Conservation (phyloP, 2,797 vertebrate genomes). For the Pantherophis alleghaniensis region DNA sequence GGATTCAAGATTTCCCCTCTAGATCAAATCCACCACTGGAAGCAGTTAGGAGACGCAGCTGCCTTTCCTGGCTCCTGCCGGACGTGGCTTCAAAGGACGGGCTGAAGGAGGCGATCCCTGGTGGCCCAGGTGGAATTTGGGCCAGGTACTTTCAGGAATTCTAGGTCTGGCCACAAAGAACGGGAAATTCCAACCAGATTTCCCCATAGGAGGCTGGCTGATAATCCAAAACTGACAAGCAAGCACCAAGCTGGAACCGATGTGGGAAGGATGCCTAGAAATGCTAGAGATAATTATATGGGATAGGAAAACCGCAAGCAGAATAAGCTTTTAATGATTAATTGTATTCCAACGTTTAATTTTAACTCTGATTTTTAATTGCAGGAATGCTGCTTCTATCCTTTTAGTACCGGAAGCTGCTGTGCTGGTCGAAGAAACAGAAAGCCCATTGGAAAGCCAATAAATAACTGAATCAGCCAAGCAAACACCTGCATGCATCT, state of each 20-base stretch:
- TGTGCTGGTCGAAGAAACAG: neutral
- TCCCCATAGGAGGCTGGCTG: neutral
- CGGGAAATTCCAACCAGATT: neutral
- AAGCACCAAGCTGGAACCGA: neutral
- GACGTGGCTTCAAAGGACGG: neutral
- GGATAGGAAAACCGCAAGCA: neutral
- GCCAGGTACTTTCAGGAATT: neutral
- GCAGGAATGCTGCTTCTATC: neutral
- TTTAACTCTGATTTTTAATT: neutral
- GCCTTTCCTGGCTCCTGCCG: neutral
- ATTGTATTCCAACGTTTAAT: neutral
- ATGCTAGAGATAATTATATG: neutral
- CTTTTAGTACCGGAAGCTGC: neutral
- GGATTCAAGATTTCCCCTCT: neutral
- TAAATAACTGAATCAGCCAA: neutral
- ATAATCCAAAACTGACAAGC: neutral
- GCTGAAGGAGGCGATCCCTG: neutral
- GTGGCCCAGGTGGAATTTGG: neutral
- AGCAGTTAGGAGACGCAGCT: neutral
- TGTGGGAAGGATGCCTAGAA: neutral
- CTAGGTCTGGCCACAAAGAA: neutral
- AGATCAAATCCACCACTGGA: neutral
- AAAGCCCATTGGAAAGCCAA: neutral
- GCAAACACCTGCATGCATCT: neutral
- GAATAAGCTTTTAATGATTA: neutral